These are phyloP conservation scores for Cylas formicarius DNA, from an alignment of 1,140 invertebrate genomes.

Conservation along the genomic window DNA sequence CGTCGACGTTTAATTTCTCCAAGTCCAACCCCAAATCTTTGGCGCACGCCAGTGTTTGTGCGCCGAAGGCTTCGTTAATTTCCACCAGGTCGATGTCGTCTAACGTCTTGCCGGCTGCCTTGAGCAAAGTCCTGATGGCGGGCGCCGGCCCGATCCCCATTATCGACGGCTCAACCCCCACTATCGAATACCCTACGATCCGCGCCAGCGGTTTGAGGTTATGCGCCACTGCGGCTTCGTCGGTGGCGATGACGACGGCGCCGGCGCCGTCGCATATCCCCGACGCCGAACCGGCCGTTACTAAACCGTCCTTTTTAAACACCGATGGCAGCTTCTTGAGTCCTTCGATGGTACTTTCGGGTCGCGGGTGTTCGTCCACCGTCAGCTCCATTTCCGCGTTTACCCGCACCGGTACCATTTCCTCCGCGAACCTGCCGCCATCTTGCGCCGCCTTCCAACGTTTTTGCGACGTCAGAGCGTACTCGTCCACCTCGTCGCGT, in stretches of 20 bases:
- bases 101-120: slow-evolving; percentile 63
- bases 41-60: slow-evolving; percentile 81
- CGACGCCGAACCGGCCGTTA: slow-evolving; percentile 93
- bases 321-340: slow-evolving; percentile 79
- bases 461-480: slow-evolving; percentile 77
- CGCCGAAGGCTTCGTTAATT: slow-evolving; percentile 96
- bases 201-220: slow-evolving; percentile 73
- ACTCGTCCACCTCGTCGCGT: slow-evolving; percentile 81
- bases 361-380: slow-evolving; percentile 91
- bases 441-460: slow-evolving; percentile 82
- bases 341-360: slow-evolving; percentile 78
- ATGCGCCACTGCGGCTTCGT: slow-evolving; percentile 77
- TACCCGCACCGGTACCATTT: slow-evolving; percentile 80
- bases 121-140: slow-evolving; percentile 78
- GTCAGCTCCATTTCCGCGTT: slow-evolving; percentile 80
- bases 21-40: slow-evolving; percentile 78
- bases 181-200: slow-evolving; percentile 65
- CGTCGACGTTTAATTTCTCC: slow-evolving; percentile 90
- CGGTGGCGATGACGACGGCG: slow-evolving; percentile 82
- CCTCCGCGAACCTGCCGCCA: slow-evolving; percentile 79
- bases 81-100: slow-evolving; percentile 90
- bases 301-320: slow-evolving; percentile 93
- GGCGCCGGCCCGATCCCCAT: slow-evolving; percentile 91
- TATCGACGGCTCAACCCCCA: slow-evolving; percentile 79
- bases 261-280: slow-evolving; percentile 95